These are phyloP conservation scores for Xiphorhynchus erythropygius DNA, from an alignment of 2,797 vertebrate genomes.

Conservation along the genomic window DNA sequence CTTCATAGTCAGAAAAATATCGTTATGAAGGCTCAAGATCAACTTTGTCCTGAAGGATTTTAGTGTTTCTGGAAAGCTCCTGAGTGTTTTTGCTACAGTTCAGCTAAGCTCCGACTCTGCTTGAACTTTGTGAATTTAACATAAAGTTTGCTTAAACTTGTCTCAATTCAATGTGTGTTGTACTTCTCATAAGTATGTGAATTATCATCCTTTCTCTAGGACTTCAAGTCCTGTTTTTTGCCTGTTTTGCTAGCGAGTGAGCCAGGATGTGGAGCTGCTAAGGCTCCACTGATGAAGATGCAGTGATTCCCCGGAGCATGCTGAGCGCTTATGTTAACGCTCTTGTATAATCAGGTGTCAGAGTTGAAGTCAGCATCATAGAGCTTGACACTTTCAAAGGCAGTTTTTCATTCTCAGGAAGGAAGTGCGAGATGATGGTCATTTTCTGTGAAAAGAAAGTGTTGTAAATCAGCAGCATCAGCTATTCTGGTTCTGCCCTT, in stretches of 20 bases:
- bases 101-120: not conserved
- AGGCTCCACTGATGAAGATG: not conserved
- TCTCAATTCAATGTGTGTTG: not conserved
- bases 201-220: not conserved
- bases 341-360: not conserved
- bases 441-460: not conserved
- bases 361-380: not conserved
- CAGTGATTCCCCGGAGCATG: not conserved
- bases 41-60: not conserved
- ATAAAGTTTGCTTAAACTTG: not conserved
- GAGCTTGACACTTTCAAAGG: not conserved
- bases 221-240: not conserved
- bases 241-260: not conserved
- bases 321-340: not conserved
- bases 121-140: not conserved
- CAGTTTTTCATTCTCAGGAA: not conserved
- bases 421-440: not conserved
- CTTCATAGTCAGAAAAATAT: not conserved
- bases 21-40: not conserved
- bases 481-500: not conserved
- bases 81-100: not conserved
- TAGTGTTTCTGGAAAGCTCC: slow-evolving; percentile 1
- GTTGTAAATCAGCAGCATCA: not conserved
- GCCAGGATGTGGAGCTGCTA: not conserved
- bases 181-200: not conserved